Conservation (phyloP, 2,113 vertebrate species). For the Malurus elegans region DNA sequence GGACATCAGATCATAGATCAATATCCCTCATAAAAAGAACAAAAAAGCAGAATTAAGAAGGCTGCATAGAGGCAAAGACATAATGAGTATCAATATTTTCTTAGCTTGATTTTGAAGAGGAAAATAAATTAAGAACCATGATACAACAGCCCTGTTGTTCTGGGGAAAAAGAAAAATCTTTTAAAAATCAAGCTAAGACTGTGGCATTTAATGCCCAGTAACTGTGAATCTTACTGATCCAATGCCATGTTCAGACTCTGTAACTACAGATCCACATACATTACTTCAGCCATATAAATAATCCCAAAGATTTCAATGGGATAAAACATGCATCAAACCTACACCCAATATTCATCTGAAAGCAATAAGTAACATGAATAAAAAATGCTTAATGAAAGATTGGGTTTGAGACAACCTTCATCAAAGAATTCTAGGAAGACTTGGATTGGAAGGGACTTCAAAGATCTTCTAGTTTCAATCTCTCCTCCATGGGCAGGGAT, state of each 20-base stretch:
- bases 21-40: neutral
- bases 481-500: neutral
- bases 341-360: neutral
- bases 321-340: neutral
- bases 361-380: neutral
- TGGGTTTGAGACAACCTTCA: neutral
- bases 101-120: neutral
- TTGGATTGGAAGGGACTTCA: neutral
- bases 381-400: neutral
- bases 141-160: neutral
- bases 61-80: neutral
- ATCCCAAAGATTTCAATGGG: neutral
- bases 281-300: neutral
- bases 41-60: constrained; percentile 10
- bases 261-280: neutral
- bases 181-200: neutral
- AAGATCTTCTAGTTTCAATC: neutral
- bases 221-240: neutral
- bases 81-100: neutral
- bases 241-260: neutral
- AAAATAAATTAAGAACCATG: neutral
- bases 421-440: neutral
- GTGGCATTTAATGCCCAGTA: neutral
- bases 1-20: neutral
- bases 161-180: neutral